Conservation (phyloP, 2,888 invertebrate species). For the Morpho deidamia region DNA sequence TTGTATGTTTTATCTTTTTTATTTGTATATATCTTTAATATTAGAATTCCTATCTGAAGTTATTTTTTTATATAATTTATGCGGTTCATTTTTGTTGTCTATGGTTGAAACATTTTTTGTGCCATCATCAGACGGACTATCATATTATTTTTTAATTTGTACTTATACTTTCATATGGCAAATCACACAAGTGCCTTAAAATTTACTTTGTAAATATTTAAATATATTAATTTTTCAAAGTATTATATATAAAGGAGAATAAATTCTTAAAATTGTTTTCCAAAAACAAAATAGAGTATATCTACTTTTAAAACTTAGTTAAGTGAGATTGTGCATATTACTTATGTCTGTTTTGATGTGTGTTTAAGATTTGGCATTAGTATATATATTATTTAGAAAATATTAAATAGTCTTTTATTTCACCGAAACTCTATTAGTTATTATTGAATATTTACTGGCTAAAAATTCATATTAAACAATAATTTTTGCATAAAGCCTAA, state of each 20-base stretch:
- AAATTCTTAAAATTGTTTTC: slow-evolving; percentile 68
- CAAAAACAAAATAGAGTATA: slow-evolving; percentile 69
- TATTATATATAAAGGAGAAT: slow-evolving; percentile 57
- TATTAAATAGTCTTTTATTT: slow-evolving; percentile 25
- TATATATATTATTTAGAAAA: slow-evolving; percentile 69
- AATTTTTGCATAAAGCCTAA: too few species aligned
- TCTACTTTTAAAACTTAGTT: slow-evolving; percentile 61
- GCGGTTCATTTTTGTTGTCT: slow-evolving; percentile 10
- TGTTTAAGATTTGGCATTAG: slow-evolving; percentile 77
- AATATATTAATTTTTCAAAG: slow-evolving; percentile 49
- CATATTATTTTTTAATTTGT: slow-evolving; percentile 60
- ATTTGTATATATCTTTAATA: too few species aligned
- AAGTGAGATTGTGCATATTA: slow-evolving; percentile 77
- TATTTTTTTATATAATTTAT: neutral
- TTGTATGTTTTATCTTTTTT: too few species aligned
- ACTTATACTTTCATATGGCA: slow-evolving; percentile 62
- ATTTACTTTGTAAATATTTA: slow-evolving; percentile 70
- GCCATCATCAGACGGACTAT: slow-evolving; percentile 68
- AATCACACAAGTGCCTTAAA: slow-evolving; percentile 66
- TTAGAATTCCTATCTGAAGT: neutral
- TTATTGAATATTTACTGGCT: too few species aligned
- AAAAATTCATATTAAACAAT: too few species aligned
- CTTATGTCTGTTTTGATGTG: slow-evolving; percentile 75
- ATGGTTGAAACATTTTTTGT: slow-evolving; percentile 42
- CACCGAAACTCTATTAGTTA: too few species aligned